A percentile compares a stretch with the other conserved stretches of the same genome.
These are phyloP conservation scores for Symphodus melops DNA, from an alignment of 2,113 vertebrate genomes.

Conservation along the genomic window DNA sequence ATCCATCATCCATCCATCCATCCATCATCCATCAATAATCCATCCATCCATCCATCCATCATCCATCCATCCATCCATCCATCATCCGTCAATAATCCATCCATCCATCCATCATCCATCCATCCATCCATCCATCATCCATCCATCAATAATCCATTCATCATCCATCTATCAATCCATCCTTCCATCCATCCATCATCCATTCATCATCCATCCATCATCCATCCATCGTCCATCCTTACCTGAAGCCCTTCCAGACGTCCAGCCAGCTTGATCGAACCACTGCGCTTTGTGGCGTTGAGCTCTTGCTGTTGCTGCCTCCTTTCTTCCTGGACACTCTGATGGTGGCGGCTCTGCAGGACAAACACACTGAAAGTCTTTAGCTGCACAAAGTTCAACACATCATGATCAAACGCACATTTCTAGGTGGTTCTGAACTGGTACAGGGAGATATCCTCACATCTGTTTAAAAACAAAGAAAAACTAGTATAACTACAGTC, in stretches of 20 bases:
- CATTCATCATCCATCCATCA: background rate
- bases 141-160: background rate
- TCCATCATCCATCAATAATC: background rate
- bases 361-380: background rate
- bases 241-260: slow-evolving; percentile 84
- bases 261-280: slow-evolving; percentile 82
- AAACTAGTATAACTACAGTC: too few species aligned
- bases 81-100: too few species aligned
- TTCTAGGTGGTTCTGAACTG: background rate
- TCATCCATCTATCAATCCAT: background rate
- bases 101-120: background rate
- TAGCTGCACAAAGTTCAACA: background rate
- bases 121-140: background rate
- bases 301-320: fast-evolving
- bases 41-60: background rate
- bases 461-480: too few species aligned
- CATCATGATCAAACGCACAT: too few species aligned
- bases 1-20: background rate
- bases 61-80: background rate
- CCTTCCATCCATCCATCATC: background rate
- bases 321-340: slow-evolving; percentile 80
- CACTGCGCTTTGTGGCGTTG: slow-evolving; percentile 55
- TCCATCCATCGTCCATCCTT: background rate
- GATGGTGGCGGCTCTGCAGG: slow-evolving; percentile 79
- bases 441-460: background rate